Percentiles rank a stretch among this genome's conserved stretches.
Conservation (phyloP, 2,888 invertebrate species). For the Hipparchia semele region DNA sequence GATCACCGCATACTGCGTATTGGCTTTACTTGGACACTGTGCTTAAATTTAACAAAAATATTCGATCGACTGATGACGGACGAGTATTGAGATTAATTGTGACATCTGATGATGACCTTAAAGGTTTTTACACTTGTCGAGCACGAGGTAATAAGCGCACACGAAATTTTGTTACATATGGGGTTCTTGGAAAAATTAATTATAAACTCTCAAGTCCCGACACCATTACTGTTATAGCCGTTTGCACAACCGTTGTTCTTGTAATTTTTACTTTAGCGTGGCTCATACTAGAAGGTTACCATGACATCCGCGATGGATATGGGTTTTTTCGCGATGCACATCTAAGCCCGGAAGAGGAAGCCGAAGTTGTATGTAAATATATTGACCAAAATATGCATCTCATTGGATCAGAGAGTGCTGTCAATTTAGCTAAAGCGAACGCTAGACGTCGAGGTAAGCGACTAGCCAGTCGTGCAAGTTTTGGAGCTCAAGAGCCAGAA, state of each 20-base stretch:
- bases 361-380: conserved; percentile 66
- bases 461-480: conserved; percentile 53
- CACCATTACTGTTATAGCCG: conserved; percentile 59
- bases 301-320: conserved; percentile 67
- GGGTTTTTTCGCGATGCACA: conserved; percentile 73
- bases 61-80: conserved; percentile 62
- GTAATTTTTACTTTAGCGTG: conserved; percentile 63
- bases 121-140: conserved; percentile 74
- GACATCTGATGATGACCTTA: conserved; percentile 58
- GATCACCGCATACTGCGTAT: conserved; percentile 54
- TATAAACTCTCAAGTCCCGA: conserved; percentile 61
- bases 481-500: conserved; percentile 63
- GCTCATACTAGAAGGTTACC: conserved; percentile 65
- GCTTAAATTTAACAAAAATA: conserved; percentile 48
- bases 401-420: conserved; percentile 56
- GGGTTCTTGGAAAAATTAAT: conserved; percentile 64
- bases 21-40: conserved; percentile 68
- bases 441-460: conserved; percentile 58
- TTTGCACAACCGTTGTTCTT: conserved; percentile 61
- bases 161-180: conserved; percentile 70
- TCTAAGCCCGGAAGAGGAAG: conserved; percentile 65
- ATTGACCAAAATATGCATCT: conserved; percentile 65
- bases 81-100: conserved; percentile 63
- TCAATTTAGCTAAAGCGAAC: conserved; percentile 60
- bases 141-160: conserved; percentile 58